Conservation (phyloP, 2,797 vertebrate species). For the Lacerta agilis region DNA sequence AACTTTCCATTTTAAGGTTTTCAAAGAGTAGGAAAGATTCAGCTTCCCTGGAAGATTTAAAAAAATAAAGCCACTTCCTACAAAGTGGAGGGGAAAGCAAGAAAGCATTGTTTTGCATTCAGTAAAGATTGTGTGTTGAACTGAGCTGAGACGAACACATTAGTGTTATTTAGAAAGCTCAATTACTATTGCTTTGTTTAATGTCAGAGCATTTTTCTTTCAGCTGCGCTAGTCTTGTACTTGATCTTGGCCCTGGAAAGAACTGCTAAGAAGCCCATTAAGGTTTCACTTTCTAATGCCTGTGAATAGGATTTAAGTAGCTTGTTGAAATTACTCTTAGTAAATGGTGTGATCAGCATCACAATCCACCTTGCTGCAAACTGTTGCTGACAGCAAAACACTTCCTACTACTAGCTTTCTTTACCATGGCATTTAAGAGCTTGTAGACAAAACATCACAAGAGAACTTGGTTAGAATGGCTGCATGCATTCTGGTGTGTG, state of each 20-base stretch:
- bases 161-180: background rate
- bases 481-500: background rate
- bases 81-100: background rate
- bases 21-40: conserved; percentile 1
- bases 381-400: background rate
- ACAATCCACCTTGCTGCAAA: conserved; percentile 20
- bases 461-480: background rate
- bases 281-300: conserved; percentile 23
- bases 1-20: background rate
- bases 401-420: background rate
- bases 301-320: background rate
- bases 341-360: conserved; percentile 23
- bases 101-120: background rate
- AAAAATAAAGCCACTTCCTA: background rate
- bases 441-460: background rate
- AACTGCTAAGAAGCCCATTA: conserved; percentile 6
- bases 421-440: background rate
- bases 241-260: conserved; percentile 33
- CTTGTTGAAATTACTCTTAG: conserved; percentile 10
- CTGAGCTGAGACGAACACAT: conserved; percentile 8
- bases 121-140: background rate
- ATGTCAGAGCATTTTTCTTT: conserved; percentile 11
- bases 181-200: conserved; percentile 15
- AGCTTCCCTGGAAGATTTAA: background rate
- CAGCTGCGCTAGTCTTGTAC: background rate